Base-by-base conservation (phyloP, 1,140 invertebrate genomes). In the Calephelis virginiensis region DNA sequence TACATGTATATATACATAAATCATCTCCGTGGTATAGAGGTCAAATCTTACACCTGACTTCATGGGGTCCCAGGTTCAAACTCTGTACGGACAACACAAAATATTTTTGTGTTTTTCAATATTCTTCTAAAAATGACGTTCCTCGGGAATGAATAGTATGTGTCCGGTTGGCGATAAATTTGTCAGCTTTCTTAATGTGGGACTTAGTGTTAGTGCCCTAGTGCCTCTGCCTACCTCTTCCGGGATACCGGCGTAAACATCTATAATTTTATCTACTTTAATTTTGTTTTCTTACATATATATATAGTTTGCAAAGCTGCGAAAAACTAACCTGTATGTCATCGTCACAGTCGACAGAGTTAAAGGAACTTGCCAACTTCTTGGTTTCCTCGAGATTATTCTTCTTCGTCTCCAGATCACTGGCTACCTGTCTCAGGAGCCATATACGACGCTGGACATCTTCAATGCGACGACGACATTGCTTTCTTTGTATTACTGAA, bases 401-500 rank as follows among this genome's bases (percentile, higher is more conserved):
- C 40, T 80, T 83, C 72, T 82, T 86, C 12, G 49, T 59, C 7
- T 64, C 61, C 5, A 89, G 66, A 1, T 86, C 80, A 10, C 76
- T 77, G 7, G 67, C 61, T 0, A 86, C 69, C 48, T 80, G 76
- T 40, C 79, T 75, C 0, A 88, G 72, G 0, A 90, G 66, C 78
- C 79, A 82, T 13, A 69, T 64, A 5, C 82, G 78, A 1, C 87
- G 72, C 61, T 85, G 78, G 7, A 75, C 48, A 8, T 82, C 75
- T 46, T 80, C 64, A 3, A 80, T 65, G 0, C 63, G 69, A 5
- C 49, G 59, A 0, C 46, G 71, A 6, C 67, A 69, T 10, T 72
- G 28, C 38, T 83, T 81, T 6, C 78, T 78, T 59, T 85, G 80
- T 4, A 75, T 74, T 61, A 87, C 86, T 89, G 62, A 14, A 77